Evolutionary conservation across 2,797 vertebrate genomes (phyloP).

Genomic region (Remorina albescens): DNA sequence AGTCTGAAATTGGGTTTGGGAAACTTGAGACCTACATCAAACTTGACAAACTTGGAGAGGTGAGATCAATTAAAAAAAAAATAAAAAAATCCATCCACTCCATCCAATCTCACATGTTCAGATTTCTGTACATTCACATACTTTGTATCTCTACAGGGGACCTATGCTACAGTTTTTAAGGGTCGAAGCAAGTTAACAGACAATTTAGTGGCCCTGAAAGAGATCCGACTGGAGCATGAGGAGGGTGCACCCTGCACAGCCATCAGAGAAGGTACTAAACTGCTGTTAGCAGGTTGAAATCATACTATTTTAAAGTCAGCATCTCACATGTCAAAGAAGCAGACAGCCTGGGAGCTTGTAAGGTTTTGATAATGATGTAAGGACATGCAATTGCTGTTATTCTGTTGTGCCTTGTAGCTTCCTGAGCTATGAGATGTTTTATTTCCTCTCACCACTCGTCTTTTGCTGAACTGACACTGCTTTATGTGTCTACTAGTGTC

Average conservation of each 20-base stretch:
- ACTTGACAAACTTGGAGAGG: constrained; percentile 88
- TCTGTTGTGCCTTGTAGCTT: neutral
- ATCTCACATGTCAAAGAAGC: constrained; percentile 1
- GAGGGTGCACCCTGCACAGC: constrained; percentile 88
- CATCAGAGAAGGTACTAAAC: constrained; percentile 84
- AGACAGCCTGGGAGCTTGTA: neutral
- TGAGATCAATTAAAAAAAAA: constrained; percentile 68
- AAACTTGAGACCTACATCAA: constrained; percentile 89
- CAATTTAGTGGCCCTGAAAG: constrained; percentile 87
- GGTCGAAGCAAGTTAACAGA: constrained; percentile 88
- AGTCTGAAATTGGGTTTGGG: constrained; percentile 89
- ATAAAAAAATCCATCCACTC: too few species aligned
- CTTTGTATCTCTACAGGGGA: constrained; percentile 74
- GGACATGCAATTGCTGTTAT: neutral
- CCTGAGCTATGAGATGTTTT: neutral
- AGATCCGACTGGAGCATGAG: constrained; percentile 87
- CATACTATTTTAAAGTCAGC: neutral
- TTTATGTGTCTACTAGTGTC: constrained; percentile 79
- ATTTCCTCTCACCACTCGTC: neutral
- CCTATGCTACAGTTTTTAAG: constrained; percentile 88
- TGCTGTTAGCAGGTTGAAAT: constrained; percentile 8
- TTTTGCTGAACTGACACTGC: constrained; percentile 50
- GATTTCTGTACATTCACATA: neutral
- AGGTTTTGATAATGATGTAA: neutral
- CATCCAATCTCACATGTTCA: neutral